These are phyloP conservation scores for Sesamia nonagrioides DNA, from an alignment of 1,140 invertebrate genomes.

Conservation along the genomic window DNA sequence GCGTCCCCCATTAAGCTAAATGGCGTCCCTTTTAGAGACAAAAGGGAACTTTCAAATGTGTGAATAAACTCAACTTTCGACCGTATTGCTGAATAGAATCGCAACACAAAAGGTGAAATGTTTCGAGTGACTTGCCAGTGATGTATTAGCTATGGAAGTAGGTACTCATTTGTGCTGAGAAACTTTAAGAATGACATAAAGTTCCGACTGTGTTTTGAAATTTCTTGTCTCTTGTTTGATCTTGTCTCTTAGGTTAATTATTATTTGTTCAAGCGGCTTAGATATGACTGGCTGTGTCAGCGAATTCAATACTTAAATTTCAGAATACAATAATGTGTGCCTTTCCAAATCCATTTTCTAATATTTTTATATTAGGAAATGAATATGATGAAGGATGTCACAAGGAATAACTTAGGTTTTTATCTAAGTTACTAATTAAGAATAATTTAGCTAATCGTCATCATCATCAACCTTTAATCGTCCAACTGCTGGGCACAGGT, in stretches of 20 bases:
- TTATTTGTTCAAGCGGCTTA: neutral
- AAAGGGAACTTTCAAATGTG: conserved; percentile 41
- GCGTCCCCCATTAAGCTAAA: conserved; percentile 42
- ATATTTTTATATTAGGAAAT: too few species aligned
- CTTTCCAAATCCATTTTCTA: too few species aligned
- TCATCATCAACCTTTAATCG: too few species aligned
- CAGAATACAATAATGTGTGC: too few species aligned
- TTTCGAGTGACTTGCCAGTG: conserved; percentile 16
- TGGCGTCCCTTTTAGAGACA: conserved; percentile 28
- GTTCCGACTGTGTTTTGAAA: neutral
- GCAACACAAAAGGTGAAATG: conserved; percentile 35
- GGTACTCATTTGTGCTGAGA: neutral
- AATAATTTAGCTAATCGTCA: too few species aligned
- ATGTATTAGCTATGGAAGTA: neutral
- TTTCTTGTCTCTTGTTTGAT: conserved; percentile 9
- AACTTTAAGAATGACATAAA: conserved; percentile 4
- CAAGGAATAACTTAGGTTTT: too few species aligned
- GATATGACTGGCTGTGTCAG: too few species aligned
- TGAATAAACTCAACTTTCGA: conserved; percentile 35
- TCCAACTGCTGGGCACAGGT: too few species aligned
- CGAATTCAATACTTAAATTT: too few species aligned
- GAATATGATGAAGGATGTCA: too few species aligned
- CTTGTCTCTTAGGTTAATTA: neutral
- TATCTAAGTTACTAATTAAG: too few species aligned
- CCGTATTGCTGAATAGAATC: conserved; percentile 7